These are phyloP conservation scores for Lepisosteus oculatus DNA, from an alignment of 2,113 vertebrate genomes.

Conservation along the genomic window DNA sequence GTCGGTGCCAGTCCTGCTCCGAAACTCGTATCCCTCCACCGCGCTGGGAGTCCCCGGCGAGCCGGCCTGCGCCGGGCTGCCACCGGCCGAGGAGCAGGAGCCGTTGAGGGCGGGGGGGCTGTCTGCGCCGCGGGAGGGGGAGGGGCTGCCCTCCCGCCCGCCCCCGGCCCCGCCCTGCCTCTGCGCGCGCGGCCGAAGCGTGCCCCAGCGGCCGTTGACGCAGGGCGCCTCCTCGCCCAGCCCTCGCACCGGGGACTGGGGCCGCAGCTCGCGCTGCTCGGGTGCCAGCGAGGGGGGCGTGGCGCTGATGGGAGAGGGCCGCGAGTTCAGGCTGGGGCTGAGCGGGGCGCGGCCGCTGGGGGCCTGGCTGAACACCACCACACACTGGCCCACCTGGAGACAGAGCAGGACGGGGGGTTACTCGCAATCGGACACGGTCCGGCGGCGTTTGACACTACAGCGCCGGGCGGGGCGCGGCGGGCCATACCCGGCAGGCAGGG, in stretches of 20 bases:
- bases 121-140: constrained; percentile 77
- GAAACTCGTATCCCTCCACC: too few species aligned
- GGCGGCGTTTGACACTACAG: too few species aligned
- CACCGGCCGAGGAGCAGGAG: constrained; percentile 76
- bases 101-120: constrained; percentile 84
- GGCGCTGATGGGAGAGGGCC: constrained; percentile 95
- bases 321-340: constrained; percentile 94
- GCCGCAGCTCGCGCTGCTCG: constrained; percentile 81
- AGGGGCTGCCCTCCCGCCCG: constrained; percentile 86
- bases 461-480: too few species aligned
- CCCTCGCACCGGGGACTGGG: constrained; percentile 83
- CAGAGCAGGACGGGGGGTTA: constrained; percentile 4
- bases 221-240: constrained; percentile 86
- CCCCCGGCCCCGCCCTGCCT: constrained; percentile 55
- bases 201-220: constrained; percentile 96
- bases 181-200: constrained; percentile 77
- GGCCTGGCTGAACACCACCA: constrained; percentile 97
- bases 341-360: constrained; percentile 90
- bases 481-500: constrained; percentile 87
- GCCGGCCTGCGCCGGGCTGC: constrained; percentile 76
- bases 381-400: constrained; percentile 89
- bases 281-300: constrained; percentile 82
- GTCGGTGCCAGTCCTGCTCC: constrained; percentile 27
- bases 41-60: constrained; percentile 67
- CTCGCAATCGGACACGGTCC: too few species aligned